Base-by-base conservation (phyloP, 1,140 invertebrate species). In the Hyles euphorbiae region DNA sequence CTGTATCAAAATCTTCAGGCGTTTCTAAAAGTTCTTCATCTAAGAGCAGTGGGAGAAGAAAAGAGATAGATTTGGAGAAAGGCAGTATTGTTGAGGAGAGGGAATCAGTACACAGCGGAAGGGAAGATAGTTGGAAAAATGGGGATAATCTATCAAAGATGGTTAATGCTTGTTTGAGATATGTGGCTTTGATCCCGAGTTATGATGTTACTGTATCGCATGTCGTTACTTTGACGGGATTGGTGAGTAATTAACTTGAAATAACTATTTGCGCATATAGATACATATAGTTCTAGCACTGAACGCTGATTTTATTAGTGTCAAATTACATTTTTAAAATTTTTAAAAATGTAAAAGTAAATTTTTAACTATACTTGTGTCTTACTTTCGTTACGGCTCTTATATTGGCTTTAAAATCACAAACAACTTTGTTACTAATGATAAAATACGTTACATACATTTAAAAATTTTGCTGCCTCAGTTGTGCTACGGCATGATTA, bases 181-280 rank as follows among this genome's bases (percentile, higher is more conserved):
- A 83, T 48, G 86, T 88, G 0, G 71, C 86, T 0, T 57, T 88
- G 12, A 88, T 88, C 60, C 83, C 86, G 2, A 74, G 67, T 1
- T 88, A 88, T 51, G 81, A 88, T 59, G 61, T 76, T 0, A 59
- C 58, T 6, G 76, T 82, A 43, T 34, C 68, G 7, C 76, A 86
- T 62, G 68, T 67, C n/a, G 77, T 84, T 7, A 82, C 83, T 8
- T 58, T 87, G 40, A 75, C 61, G 55, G 83, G 85, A 61, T 49
- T 71, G 65, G 85, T 87, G 68, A 76, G 78, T 74, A 56, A 22
- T 45, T 3, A 5, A 45, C 12, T n/a, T 10, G 12, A n/a, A 48
- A 11, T n/a, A 22, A 22, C 22, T 22, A 2, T 22, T 22, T 22
- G 22, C 22, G 22, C 22, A 22, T 22, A 22, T n/a, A n/a, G n/a